Evolutionary conservation across 1,140 invertebrate genomes (phyloP), one percentile per base, ranked within the genome.

Genomic region (Megalopta genalis): DNA sequence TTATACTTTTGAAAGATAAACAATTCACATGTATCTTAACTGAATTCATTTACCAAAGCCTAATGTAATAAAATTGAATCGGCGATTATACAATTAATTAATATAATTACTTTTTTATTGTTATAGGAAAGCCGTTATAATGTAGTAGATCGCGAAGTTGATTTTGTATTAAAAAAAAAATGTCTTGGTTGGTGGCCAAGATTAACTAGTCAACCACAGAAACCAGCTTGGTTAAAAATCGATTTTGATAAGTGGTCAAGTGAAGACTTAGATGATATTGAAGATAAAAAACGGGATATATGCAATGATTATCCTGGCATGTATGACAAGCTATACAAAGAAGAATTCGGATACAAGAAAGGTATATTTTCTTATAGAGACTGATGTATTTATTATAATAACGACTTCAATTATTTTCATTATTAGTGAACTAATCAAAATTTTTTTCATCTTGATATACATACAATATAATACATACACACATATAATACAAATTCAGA

Each of bases 141-240:
- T 89, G 93, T 97, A 9, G 95, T 94, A 74, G 97, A 97, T 80
- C 95, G 96, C 66, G 95, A 96, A 89, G 95, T 99, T 37, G 96
- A 98, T 80, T 94, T 98, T 88, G 90, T 94, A 2, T 93, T 98
- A 62, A 94, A 93, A 65, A 98, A 98, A 90, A 91, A 93, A 64
- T 93, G 94, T 62, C 92, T 93, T 21, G 95, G 94, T 37, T 97
- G 96, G 95, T 98, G 98, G 98, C 96, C 97, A 3, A 92, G 97
- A 74, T 91, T 98, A 39, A 96, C 95, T 8, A 94, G 95, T 66
- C 94, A 96, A 77, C 95, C 95, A 21, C 95, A 96, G 86, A 98
- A 98, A 90, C 96, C 97, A 4, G 95, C 95, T 0, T 99, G 98
- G 98, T 92, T 99, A 3, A 98, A 98, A 94, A 95, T 93, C 73